Evolutionary conservation across 2,797 vertebrate genomes (phyloP), one percentile per base, ranked within the genome.

Genomic region (Chiloscyllium punctatum): DNA sequence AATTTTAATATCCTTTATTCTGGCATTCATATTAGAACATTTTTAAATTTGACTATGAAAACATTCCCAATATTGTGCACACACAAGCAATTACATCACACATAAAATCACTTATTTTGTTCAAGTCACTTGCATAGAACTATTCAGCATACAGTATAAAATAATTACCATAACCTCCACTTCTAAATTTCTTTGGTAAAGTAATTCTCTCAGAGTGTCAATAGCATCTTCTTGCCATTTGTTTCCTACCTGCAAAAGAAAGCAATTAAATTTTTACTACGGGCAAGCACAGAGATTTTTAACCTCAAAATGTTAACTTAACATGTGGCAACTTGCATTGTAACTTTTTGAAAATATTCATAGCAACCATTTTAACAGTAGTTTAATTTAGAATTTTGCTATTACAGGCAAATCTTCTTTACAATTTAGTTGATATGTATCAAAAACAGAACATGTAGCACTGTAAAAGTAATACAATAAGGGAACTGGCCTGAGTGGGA

Each of bases 151-250:
- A 5, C 25, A 13, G 15, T 91, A 37, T 27, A 71, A 94, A 18
- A 72, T 95, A 95, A 88, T 97, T 98, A 99, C 98, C 98, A 97
- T 96, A 95, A 98, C 95, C 33, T 98, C 96, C 96, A 99, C 92
- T 94, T 97, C 96, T 96, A 98, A 97, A 66, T 96, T 95, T 96
- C 98, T 98, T 94, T 97, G 97, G 92, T 97, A 96, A 96, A 99
- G 97, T 53, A 98, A 74, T 95, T 99, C 98, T 96, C 96, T 98
- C 97, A 99, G 97, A 71, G 98, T 97, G 95, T 97, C 97, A 95
- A 99, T 96, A 5, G 98, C 98, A 95, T 99, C 98, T 66, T n/a
- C 96, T 96, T 99, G 98, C 99, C 99, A 99, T 91, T 77, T 95
- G 68, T 97, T 97, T 57, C 98, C 99, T 48, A 98, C 96, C 99